Evolutionary conservation across 2,113 vertebrate genomes (phyloP).

Genomic region (Xenotilapia flavipinnis): DNA sequence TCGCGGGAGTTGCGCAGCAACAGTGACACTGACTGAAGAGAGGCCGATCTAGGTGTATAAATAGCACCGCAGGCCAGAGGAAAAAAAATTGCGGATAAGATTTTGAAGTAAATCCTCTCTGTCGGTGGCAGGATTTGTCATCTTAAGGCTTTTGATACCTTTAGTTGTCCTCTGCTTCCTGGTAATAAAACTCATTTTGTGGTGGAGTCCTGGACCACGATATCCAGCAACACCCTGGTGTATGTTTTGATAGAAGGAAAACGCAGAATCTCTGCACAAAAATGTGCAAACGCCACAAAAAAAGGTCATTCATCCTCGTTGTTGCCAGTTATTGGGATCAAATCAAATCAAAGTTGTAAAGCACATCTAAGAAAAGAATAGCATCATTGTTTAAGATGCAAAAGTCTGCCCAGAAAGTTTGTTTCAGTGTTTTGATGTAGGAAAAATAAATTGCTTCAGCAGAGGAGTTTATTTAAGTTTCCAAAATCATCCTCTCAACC

Average conservation of each 20-base stretch:
- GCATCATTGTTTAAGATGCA: not conserved
- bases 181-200: accelerated
- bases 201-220: not conserved
- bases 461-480: not conserved
- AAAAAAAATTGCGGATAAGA: accelerated
- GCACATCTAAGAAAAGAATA: not conserved
- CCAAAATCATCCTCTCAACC: not conserved
- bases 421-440: not conserved
- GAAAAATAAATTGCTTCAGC: not conserved
- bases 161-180: not conserved
- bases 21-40: not conserved
- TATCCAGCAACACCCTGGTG: not conserved
- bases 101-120: not conserved
- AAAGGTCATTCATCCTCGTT: not conserved
- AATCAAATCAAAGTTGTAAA: not conserved
- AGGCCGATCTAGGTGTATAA: not conserved
- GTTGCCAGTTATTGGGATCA: not conserved
- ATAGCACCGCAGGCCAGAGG: not conserved
- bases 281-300: not conserved
- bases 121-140: not conserved
- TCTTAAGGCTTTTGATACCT: not conserved
- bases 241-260: not conserved
- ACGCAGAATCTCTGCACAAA: accelerated
- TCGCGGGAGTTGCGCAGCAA: accelerated
- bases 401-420: not conserved